Evolutionary conservation across 2,888 invertebrate genomes (phyloP), one percentile per base, ranked within the genome.

Genomic region (Campoplex capitator): DNA sequence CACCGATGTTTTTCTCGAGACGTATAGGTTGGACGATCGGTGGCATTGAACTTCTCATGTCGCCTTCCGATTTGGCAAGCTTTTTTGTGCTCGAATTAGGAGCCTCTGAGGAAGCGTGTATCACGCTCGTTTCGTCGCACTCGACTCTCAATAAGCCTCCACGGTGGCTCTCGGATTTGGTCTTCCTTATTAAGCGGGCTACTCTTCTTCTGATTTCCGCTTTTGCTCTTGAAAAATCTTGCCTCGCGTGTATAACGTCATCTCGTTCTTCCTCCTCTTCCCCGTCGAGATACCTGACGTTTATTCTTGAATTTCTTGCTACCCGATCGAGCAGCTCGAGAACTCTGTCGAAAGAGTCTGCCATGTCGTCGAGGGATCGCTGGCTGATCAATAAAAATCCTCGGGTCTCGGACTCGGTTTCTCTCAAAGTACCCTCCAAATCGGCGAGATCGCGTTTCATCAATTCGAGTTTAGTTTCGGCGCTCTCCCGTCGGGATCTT

Each of bases 161-260:
- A 35, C 90, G 88, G 3, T 93, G 86, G 62, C 91, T 93, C 78
- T 93, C 94, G 0, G 94, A 94, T 77, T 94, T 94, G 4, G 94
- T 93, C 76, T 94, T 92, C 0, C 94, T 90, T n/a, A 94, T 92
- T 3, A 93, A 88, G 13, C 90, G 90, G 0, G 90, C 90, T 11
- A 94, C 88, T 13, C 89, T 89, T 32, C 89, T 88, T 62, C 89
- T 91, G 62, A 94, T 91, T 8, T 92, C 91, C 3, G 88, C 89
- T 42, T 81, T 77, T 2, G 58, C 83, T 32, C 68, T 74, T 28
- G 58, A 83, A 51, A 84, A 85, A 76, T 80, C 70, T 35, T n/a
- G 56, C 38, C 23, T 76, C 7, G 65, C 54, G n/a, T 28, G 58
- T 0, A 8, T 51, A 4, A 74, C 9, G 77, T 85, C 56, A 23